Base-by-base conservation (phyloP, 2,113 vertebrate genomes). In the Boulengerochromis microlepis region DNA sequence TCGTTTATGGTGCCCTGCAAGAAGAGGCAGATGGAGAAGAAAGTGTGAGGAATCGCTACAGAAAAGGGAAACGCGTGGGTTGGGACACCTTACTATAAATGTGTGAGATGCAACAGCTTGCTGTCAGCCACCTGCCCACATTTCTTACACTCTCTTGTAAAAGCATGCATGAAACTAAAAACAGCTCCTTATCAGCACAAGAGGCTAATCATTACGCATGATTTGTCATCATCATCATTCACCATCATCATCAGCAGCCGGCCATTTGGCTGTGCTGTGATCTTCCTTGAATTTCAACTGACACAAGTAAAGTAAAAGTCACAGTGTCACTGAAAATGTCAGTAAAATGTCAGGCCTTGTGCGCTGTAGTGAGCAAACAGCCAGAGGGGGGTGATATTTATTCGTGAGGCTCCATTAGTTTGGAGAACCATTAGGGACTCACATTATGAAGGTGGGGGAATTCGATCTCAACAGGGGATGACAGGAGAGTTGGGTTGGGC, bases 391-490 rank as follows among this genome's bases (percentile, higher is more conserved):
- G 71, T 74, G 86, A n/a, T 84, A 35, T 86, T 88, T 88, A 92
- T 91, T 84, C n/a, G 1, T n/a, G 56, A 45, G 84, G 81, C 92
- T 88, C 47, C 54, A 84, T 91, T 82, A 85, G 80, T 80, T 47
- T 81, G 80, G 29, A 52, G 53, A 81, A 90, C 38, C 66, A 86
- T 87, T 87, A 85, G 81, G 33, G 54, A 97, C 99, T 98, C 96
- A 99, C 99, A 0, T 99, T 99, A 92, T 98, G 96, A 83, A 99
- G 96, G 90, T 99, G 99, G 82, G 98, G 98, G 89, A 99, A 99
- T 87, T 99, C 98, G 0, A 99, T 98, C 94, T 99, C 98, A 82
- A 99, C 78, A 1, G 98, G 98, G 2, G 97, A 96, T 15, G 98
- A 96, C 66, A 98, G 91, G 7, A 98, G 97, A 3, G 95, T 94